phyloP scores from a whole-genome alignment of 2,888 invertebrate genomes.

The Cremastinae sp. region DNA sequence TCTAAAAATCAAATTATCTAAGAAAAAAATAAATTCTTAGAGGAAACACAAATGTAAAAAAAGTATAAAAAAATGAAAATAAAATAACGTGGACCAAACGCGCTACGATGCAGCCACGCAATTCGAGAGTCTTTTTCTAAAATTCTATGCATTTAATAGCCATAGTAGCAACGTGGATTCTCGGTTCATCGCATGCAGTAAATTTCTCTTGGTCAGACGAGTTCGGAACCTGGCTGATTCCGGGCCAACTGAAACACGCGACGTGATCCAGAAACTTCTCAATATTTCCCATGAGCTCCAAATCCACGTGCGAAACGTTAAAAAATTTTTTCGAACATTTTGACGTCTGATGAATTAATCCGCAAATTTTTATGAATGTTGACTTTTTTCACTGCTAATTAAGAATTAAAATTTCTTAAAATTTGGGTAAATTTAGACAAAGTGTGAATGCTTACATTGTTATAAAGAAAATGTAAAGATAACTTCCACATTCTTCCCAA shows the following conservation, averaged over 20 bases:
- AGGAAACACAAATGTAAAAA: background rate
- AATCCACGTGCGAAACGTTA: conserved; percentile 1
- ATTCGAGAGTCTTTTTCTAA: conserved; percentile 34
- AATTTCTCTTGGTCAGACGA: conserved; percentile 72
- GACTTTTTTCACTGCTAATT: too few relatives aligned
- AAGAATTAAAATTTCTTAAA: too few relatives aligned
- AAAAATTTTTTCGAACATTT: background rate
- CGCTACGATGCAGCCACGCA: conserved; percentile 50
- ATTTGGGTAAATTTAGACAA: too few relatives aligned
- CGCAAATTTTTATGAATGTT: background rate
- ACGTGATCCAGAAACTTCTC: conserved; percentile 54
- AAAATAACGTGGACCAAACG: conserved; percentile 36
- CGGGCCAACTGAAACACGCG: conserved; percentile 71
- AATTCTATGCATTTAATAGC: conserved; percentile 5
- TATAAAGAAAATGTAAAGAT: too few relatives aligned
- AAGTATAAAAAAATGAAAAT: conserved; percentile 6
- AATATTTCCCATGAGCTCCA: conserved; percentile 64
- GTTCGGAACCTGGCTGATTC: conserved; percentile 47
- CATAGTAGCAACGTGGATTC: conserved; percentile 59
- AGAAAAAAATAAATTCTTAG: too few relatives aligned
- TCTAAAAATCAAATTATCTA: too few relatives aligned
- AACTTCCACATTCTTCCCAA: too few relatives aligned
- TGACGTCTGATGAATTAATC: background rate
- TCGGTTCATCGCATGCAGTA: conserved; percentile 75
- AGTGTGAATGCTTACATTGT: too few relatives aligned